These are phyloP conservation scores for Callopanchax toddi DNA, from an alignment of 2,113 vertebrate genomes.

Conservation along the genomic window DNA sequence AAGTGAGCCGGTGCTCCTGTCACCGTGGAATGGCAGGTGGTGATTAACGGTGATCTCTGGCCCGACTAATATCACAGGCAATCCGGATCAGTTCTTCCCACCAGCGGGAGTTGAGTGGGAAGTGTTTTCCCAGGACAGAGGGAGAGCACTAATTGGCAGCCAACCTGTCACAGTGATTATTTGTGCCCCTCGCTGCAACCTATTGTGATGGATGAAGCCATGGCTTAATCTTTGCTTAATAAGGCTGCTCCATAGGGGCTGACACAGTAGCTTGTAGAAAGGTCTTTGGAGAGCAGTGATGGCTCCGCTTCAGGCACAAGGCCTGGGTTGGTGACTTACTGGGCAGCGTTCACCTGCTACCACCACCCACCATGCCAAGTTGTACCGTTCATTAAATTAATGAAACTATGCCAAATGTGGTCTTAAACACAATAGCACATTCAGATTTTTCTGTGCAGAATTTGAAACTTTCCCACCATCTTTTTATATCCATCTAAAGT, in stretches of 20 bases:
- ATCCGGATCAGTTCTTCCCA: slow-evolving; percentile 67
- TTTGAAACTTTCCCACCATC: slow-evolving; percentile 9
- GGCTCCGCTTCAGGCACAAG: slow-evolving; percentile 34
- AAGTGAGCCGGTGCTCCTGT: slow-evolving; percentile 48
- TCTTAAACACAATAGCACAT: slow-evolving; percentile 46
- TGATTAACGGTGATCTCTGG: slow-evolving; percentile 70
- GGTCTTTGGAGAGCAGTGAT: slow-evolving; percentile 41
- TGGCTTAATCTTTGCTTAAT: slow-evolving; percentile 84
- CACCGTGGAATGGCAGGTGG: slow-evolving; percentile 52
- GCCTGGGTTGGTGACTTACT: slow-evolving; percentile 16
- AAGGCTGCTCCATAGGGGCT: slow-evolving; percentile 74
- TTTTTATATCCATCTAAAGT: slow-evolving; percentile 46
- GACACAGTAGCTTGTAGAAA: slow-evolving; percentile 65
- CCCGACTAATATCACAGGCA: slow-evolving; percentile 67
- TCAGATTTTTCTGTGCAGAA: slow-evolving; percentile 41
- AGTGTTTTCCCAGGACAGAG: slow-evolving; percentile 75
- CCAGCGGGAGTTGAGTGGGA: slow-evolving; percentile 60
- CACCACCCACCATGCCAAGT: slow-evolving; percentile 19
- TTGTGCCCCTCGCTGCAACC: slow-evolving; percentile 63
- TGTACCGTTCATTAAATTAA: slow-evolving; percentile 23
- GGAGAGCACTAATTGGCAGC: slow-evolving; percentile 77
- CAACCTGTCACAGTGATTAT: slow-evolving; percentile 73
- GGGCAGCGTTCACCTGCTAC: slow-evolving; percentile 1
- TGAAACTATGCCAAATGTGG: slow-evolving; percentile 11
- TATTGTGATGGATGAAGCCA: slow-evolving; percentile 76